Conservation (phyloP, 2,113 vertebrate genomes). For the Regulus satrapa region DNA sequence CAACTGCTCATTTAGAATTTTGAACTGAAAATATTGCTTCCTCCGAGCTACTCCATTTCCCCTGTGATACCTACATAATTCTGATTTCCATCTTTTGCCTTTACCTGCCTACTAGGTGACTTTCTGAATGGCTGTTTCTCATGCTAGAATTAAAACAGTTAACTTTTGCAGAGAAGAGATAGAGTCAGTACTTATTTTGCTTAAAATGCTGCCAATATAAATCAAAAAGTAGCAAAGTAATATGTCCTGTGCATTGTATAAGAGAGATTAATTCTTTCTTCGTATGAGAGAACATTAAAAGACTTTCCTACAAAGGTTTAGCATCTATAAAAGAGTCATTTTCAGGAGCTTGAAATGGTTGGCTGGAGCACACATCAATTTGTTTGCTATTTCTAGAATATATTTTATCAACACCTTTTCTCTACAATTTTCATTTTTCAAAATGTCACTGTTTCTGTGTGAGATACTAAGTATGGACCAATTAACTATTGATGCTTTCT, state of each 20-base stretch:
- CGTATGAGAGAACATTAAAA: not conserved
- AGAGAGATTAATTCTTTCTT: not conserved
- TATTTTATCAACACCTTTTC: constrained; percentile 60
- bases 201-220: not conserved
- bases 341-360: constrained; percentile 2
- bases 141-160: not conserved
- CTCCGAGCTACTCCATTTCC: not conserved
- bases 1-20: not conserved
- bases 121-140: not conserved
- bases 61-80: not conserved
- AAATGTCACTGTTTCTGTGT: constrained; percentile 61
- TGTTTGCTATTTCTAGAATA: constrained; percentile 64
- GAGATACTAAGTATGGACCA: constrained; percentile 58
- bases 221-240: not conserved
- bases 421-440: constrained; percentile 51
- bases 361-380: constrained; percentile 2
- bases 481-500: constrained; percentile 64
- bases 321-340: not conserved
- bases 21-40: not conserved
- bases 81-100: not conserved
- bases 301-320: not conserved
- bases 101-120: not conserved
- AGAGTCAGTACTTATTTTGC: not conserved
- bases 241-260: not conserved
- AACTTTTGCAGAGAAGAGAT: not conserved